Base-by-base conservation (phyloP, 1,140 invertebrate genomes). In the Drosophila pseudoobscura region DNA sequence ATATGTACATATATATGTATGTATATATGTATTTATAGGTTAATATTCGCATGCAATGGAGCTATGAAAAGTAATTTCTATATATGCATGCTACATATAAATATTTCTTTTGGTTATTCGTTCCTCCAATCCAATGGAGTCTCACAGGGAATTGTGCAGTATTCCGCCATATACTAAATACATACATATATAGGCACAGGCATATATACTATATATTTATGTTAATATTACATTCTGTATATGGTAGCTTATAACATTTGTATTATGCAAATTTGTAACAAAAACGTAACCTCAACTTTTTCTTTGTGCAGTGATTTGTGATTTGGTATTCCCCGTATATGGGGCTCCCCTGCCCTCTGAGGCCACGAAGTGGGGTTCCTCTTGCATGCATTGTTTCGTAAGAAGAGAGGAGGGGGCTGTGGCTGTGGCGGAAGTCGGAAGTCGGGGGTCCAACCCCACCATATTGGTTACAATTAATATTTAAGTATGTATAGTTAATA, bases 251-350 rank as follows among this genome's bases (percentile, higher is more conserved):
- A 41, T 68, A 68, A 68, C 64, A 68, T 50, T 68, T 65, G 43
- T 54, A 66, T 68, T 66, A 46, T 54, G 61, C 61, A 68, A 68
- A 66, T 66, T 55, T 66, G 47, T 41, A 54, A 68, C 64, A 66
- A 66, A 66, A 66, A 54, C 61, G 22, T 63, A 41, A 26, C 46
- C 29, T 20, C 22, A 29, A 13, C 2, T 11, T 31, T 46, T 4
- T 47, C 6, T 31, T 13, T 11, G 2, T 9, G 44, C 45, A 29
- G 29, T 57, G 7, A 17, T 35, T 22, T 15, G 17, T 8, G 13
- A 44, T 46, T 55, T 55, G n/a, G 26, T 9, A 41, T 49, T 64
- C 17, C 29, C 29, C 15, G 17, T n/a, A 35, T 11, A 11, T 11
- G 9, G 2, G 31, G 8, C 4, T 39, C 11, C 35, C 35, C 26